Conservation (phyloP, 2,797 vertebrate genomes). For the Muscicapa comitata region DNA sequence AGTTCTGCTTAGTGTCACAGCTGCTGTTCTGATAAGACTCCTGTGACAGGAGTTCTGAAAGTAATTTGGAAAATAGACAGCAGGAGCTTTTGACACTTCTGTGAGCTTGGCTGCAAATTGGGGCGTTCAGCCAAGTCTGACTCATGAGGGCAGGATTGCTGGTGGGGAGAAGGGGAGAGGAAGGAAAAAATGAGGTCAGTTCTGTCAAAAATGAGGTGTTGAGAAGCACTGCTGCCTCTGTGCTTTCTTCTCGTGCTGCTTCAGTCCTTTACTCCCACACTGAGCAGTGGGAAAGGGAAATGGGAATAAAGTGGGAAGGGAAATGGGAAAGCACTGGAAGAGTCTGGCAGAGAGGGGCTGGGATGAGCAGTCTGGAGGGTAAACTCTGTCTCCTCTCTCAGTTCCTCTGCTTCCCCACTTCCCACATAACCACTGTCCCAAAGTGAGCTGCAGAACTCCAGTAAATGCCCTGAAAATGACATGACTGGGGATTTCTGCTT, state of each 20-base stretch:
- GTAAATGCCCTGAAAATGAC: neutral
- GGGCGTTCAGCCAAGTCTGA: neutral
- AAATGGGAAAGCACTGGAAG: neutral
- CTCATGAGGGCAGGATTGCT: slow-evolving; percentile 27
- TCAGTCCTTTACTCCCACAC: neutral
- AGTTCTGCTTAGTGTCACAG: slow-evolving; percentile 47
- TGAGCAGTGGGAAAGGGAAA: neutral
- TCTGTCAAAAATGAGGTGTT: neutral
- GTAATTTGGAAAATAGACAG: slow-evolving; percentile 18
- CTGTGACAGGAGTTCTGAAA: neutral
- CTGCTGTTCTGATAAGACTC: slow-evolving; percentile 39
- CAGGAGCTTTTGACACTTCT: slow-evolving; percentile 35
- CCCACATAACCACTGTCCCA: neutral
- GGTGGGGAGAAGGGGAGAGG: slow-evolving; percentile 2
- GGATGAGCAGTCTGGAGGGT: neutral
- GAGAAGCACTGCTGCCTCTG: neutral
- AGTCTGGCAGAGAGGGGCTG: neutral
- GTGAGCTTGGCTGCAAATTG: neutral
- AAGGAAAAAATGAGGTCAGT: slow-evolving; percentile 28
- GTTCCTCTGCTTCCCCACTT: neutral
- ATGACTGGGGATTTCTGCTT: neutral
- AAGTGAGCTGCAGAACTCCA: neutral
- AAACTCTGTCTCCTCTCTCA: neutral
- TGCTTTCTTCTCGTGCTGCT: neutral
- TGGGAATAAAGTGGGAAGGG: neutral